Conservation (phyloP, 2,797 vertebrate species). For the Cuniculus paca region DNA sequence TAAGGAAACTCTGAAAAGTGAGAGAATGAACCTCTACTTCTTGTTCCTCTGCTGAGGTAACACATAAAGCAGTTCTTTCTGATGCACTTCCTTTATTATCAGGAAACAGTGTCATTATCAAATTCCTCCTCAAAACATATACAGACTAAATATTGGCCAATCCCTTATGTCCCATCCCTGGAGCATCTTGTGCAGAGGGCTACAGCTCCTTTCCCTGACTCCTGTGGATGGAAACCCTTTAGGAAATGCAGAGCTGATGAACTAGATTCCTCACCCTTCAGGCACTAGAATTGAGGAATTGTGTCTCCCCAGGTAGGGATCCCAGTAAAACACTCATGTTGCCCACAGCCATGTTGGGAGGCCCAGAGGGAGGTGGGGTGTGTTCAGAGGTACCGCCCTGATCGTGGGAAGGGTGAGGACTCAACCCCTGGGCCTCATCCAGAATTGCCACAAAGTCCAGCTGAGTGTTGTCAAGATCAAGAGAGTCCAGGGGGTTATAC, state of each 20-base stretch:
- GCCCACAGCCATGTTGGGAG: conserved; percentile 98
- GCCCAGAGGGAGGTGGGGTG: conserved; percentile 89
- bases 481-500: conserved; percentile 95
- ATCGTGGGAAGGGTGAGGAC: conserved; percentile 91
- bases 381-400: conserved; percentile 91
- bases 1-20: background rate
- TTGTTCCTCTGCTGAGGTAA: background rate
- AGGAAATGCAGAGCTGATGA: background rate
- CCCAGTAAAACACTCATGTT: conserved; percentile 98
- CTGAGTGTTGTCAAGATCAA: conserved; percentile 98
- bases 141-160: conserved; percentile 66
- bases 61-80: conserved; percentile 38
- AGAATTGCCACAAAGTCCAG: conserved; percentile 98
- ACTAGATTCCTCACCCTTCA: conserved; percentile 72
- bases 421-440: conserved; percentile 94
- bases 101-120: conserved; percentile 81
- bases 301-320: conserved; percentile 97
- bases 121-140: conserved; percentile 51
- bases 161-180: background rate
- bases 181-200: conserved; percentile 4
- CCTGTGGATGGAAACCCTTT: background rate
- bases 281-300: conserved; percentile 95
- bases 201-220: background rate
- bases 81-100: conserved; percentile 83
- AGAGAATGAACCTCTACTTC: background rate